Conservation (phyloP, 2,888 invertebrate species). For the Colostygia pectinataria region DNA sequence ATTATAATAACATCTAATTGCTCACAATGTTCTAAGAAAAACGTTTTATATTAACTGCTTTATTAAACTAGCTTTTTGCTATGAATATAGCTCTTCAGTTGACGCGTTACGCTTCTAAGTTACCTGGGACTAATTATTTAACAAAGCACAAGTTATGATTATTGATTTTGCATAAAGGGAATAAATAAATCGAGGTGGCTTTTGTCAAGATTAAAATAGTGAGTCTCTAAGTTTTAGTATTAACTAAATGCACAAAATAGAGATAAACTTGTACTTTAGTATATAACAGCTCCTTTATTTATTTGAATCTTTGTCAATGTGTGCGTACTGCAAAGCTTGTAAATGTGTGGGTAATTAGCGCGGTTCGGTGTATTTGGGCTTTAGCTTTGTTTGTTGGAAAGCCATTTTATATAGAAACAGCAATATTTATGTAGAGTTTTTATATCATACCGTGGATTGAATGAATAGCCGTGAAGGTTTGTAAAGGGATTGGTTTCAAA, state of each 20-base stretch:
- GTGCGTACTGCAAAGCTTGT: neutral
- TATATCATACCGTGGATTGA: neutral
- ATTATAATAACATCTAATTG: no score
- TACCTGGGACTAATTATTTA: neutral
- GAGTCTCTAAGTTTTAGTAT: no score
- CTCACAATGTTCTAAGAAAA: no score
- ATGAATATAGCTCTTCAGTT: neutral
- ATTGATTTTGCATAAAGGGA: no score
- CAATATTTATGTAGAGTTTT: neutral
- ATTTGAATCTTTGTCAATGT: neutral
- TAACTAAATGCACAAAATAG: no score
- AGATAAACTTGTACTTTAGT: neutral
- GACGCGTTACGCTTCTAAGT: neutral
- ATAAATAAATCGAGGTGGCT: no score
- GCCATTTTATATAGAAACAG: no score
- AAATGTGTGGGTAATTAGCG: neutral
- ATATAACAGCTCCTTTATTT: neutral
- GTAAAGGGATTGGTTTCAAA: neutral
- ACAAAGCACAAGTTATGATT: slow-evolving; percentile 1
- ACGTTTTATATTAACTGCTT: neutral
- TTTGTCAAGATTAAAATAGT: neutral
- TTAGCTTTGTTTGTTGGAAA: slow-evolving; percentile 8
- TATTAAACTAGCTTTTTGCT: slow-evolving; percentile 1
- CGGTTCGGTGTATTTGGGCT: neutral
- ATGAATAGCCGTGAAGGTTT: neutral